Percentiles rank a stretch among this genome's conserved stretches.
phyloP scores from a whole-genome alignment of 1,140 invertebrate genomes.

The Metaphire vulgaris region DNA sequence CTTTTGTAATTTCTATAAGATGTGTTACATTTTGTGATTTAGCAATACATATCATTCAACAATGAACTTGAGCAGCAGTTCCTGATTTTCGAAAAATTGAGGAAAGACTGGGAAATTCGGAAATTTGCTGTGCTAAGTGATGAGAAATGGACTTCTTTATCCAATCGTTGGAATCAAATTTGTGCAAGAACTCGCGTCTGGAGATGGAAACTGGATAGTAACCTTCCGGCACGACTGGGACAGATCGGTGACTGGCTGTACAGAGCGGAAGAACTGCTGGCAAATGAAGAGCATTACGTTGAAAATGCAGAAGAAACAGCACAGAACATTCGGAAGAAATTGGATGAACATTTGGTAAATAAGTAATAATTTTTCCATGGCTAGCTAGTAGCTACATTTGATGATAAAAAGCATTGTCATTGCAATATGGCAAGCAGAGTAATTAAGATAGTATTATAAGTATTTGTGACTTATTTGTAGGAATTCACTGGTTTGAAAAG shows the following conservation, averaged over 20 bases:
- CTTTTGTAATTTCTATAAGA: neutral
- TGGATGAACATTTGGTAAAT: conserved; percentile 73
- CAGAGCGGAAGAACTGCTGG: conserved; percentile 72
- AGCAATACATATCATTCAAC: conserved; percentile 34
- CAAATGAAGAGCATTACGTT: conserved; percentile 34
- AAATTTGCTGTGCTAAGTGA: conserved; percentile 20
- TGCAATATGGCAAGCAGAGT: no score
- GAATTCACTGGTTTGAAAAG: no score
- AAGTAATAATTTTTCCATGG: neutral
- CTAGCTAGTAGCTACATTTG: neutral
- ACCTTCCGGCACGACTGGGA: conserved; percentile 73
- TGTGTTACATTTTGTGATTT: neutral
- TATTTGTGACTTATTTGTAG: no score
- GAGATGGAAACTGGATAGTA: conserved; percentile 73
- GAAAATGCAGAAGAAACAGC: conserved; percentile 21
- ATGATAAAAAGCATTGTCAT: no score
- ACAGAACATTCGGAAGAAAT: conserved; percentile 54
- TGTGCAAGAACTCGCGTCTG: conserved; percentile 65
- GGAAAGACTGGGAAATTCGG: conserved; percentile 23
- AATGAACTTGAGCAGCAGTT: conserved; percentile 31
- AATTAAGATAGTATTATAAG: no score
- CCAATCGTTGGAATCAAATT: conserved; percentile 35
- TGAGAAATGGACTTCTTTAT: conserved; percentile 33
- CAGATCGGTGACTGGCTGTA: conserved; percentile 81
- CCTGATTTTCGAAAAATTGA: conserved; percentile 32